Evolutionary conservation across 2,797 vertebrate species (phyloP).

Genomic region (Lithobates sylvaticus): DNA sequence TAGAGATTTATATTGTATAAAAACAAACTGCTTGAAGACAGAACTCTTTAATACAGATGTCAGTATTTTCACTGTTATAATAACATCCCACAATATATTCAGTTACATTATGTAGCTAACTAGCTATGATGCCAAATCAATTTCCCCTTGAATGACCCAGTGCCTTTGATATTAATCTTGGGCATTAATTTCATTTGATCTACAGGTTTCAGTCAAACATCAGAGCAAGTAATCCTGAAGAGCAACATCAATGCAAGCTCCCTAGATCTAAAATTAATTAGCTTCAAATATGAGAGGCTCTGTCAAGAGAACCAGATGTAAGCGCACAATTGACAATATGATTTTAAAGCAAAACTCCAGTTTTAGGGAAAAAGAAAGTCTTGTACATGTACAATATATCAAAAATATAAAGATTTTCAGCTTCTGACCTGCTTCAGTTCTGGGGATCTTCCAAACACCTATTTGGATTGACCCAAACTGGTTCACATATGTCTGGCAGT

Average conservation of each 20-base stretch:
- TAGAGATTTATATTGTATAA: neutral
- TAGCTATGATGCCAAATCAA: constrained; percentile 13
- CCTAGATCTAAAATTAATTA: constrained; percentile 11
- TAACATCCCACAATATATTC: neutral
- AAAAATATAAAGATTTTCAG: too few relatives aligned
- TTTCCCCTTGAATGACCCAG: neutral
- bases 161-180: constrained; percentile 3
- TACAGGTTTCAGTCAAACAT: neutral
- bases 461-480: too few relatives aligned
- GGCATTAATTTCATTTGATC: constrained; percentile 4
- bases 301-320: neutral
- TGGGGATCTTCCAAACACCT: too few relatives aligned
- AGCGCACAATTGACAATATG: neutral
- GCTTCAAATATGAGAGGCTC: neutral
- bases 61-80: neutral
- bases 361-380: neutral
- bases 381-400: neutral
- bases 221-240: constrained; percentile 4
- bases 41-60: neutral
- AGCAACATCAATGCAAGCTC: neutral
- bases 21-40: neutral
- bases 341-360: neutral
- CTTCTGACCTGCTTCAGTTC: neutral
- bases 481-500: too few relatives aligned
- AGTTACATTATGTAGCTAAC: neutral